Conservation (phyloP, 2,888 invertebrate genomes). For the Trichopoda pennipes region DNA sequence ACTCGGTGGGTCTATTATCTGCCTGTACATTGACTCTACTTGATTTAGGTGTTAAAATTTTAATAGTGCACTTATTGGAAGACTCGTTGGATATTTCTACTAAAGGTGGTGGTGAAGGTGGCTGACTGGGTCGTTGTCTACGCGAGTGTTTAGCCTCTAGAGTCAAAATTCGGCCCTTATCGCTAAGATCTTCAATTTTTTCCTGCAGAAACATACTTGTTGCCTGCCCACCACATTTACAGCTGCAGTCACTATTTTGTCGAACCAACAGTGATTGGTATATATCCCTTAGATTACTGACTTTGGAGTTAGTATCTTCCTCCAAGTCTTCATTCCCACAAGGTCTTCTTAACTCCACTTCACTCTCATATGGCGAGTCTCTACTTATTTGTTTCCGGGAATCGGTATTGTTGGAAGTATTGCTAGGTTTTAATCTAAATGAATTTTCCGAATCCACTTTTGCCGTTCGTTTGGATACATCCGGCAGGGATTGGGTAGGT, state of each 20-base stretch:
- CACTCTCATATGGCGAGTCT: slow-evolving; percentile 65
- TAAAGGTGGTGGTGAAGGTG: slow-evolving; percentile 82
- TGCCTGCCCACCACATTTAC: slow-evolving; percentile 76
- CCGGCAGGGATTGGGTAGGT: slow-evolving; percentile 47
- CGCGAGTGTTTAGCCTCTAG: slow-evolving; percentile 88
- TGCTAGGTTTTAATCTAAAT: slow-evolving; percentile 83
- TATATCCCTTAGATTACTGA: slow-evolving; percentile 88
- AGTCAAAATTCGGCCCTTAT: slow-evolving; percentile 86
- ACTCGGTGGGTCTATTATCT: slow-evolving; percentile 64
- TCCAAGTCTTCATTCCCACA: slow-evolving; percentile 25
- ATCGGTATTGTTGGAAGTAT: background rate
- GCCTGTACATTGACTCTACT: slow-evolving; percentile 22
- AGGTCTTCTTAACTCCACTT: slow-evolving; percentile 55
- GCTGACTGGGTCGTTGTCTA: slow-evolving; percentile 83
- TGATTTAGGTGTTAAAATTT: slow-evolving; percentile 72
- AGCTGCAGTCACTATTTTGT: slow-evolving; percentile 76
- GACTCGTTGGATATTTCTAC: slow-evolving; percentile 74
- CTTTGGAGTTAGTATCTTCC: slow-evolving; percentile 70
- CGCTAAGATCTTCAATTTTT: slow-evolving; percentile 69
- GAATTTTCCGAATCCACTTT: slow-evolving; percentile 86
- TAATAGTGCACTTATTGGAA: slow-evolving; percentile 76
- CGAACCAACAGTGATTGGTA: slow-evolving; percentile 85
- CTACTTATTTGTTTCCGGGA: slow-evolving; percentile 53
- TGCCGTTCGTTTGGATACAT: slow-evolving; percentile 30
- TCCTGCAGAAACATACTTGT: slow-evolving; percentile 68